phyloP scores from a whole-genome alignment of 2,113 vertebrate species.

The Tringa solitaria region DNA sequence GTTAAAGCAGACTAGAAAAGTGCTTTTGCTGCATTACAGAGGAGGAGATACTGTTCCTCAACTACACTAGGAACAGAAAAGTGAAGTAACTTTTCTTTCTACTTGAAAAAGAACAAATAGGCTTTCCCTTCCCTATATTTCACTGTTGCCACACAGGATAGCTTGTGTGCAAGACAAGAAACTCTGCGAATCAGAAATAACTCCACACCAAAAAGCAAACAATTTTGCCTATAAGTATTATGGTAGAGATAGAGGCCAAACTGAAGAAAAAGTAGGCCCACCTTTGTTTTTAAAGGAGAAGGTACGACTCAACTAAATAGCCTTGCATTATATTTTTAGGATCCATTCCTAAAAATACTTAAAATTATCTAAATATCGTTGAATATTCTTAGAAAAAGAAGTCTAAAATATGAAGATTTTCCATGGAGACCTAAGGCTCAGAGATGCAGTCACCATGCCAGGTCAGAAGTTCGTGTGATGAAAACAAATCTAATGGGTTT shows the following conservation, averaged over 20 bases:
- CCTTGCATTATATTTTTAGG: neutral
- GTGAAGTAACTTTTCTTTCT: neutral
- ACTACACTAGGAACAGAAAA: neutral
- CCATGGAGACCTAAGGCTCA: neutral
- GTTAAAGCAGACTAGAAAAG: neutral
- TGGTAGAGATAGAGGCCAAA: neutral
- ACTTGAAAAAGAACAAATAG: neutral
- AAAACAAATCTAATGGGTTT: conserved; percentile 22
- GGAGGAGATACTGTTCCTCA: neutral
- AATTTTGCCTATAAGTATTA: neutral
- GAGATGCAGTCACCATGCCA: neutral
- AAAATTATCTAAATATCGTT: neutral
- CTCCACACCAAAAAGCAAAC: neutral
- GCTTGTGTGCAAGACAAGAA: neutral
- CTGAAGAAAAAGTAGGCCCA: neutral
- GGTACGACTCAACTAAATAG: neutral
- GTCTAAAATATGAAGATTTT: neutral
- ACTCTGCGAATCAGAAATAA: neutral
- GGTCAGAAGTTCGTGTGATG: neutral
- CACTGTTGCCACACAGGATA: neutral
- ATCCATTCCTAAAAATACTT: neutral
- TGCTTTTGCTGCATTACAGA: neutral
- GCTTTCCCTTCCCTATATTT: neutral
- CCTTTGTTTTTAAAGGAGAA: neutral
- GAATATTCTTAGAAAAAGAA: neutral